A percentile compares a stretch with the other conserved stretches of the same genome.
These are phyloP conservation scores for Neoarius graeffei DNA, from an alignment of 2,113 vertebrate genomes.

Conservation along the genomic window DNA sequence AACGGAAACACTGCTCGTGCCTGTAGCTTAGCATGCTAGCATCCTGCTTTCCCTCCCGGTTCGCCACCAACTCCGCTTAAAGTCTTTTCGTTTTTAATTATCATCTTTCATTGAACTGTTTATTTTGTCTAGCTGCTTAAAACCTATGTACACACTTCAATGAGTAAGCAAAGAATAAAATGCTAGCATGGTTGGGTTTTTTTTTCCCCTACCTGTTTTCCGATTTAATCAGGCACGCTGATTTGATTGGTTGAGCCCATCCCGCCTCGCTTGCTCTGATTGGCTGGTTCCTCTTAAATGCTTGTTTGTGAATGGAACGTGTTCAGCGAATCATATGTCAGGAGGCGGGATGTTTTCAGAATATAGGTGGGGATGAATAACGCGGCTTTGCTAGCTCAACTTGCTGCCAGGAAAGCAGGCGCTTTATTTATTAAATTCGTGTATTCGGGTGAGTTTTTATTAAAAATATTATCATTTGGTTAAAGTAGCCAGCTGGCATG, in stretches of 20 bases:
- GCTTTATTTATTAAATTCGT: background rate
- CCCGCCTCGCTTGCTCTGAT: background rate
- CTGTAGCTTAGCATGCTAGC: constrained; percentile 16
- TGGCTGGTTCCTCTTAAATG: background rate
- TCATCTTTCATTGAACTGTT: no score
- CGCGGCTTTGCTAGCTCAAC: constrained; percentile 13
- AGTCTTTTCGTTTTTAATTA: background rate
- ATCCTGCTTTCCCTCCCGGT: constrained; percentile 33
- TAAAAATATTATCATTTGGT: background rate
- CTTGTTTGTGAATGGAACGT: background rate
- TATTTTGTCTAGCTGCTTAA: no score
- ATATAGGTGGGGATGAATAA: constrained; percentile 28
- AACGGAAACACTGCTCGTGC: constrained; percentile 3
- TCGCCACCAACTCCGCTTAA: constrained; percentile 4
- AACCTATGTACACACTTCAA: no score
- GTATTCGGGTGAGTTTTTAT: background rate
- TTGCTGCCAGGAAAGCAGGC: background rate
- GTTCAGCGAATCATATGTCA: background rate
- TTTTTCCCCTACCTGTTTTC: background rate
- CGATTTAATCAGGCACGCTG: background rate
- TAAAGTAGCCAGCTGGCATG: background rate
- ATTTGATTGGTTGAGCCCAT: background rate
- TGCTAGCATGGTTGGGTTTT: background rate
- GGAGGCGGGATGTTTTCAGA: constrained; percentile 3
- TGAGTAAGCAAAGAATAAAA: no score